phyloP scores from a whole-genome alignment of 2,797 vertebrate species.

The Enteromius radiatus region DNA sequence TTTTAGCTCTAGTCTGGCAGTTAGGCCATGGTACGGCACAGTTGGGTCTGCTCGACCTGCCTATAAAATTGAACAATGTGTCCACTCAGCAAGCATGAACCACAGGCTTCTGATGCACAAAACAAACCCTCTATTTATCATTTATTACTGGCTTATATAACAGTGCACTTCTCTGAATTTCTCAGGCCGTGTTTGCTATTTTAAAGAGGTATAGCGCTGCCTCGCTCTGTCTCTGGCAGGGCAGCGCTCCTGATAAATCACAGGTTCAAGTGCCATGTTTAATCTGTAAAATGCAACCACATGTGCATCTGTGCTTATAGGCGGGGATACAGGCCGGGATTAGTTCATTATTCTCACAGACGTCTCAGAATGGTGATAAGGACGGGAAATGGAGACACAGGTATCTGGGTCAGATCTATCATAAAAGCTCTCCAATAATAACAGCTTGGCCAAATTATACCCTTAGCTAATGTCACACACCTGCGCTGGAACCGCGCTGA shows the following conservation, averaged over 20 bases:
- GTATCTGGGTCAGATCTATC: constrained; percentile 48
- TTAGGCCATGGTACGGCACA: constrained; percentile 12
- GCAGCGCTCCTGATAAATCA: constrained; percentile 30
- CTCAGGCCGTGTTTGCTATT: constrained; percentile 37
- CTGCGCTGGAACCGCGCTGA: constrained; percentile 8
- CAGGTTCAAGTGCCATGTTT: constrained; percentile 37
- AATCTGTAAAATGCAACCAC: constrained; percentile 48
- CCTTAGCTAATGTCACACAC: constrained; percentile 40
- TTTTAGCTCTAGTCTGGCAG: constrained; percentile 28
- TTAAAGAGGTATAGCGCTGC: constrained; percentile 30
- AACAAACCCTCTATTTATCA: constrained; percentile 47
- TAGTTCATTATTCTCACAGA: constrained; percentile 39
- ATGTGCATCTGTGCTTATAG: constrained; percentile 37
- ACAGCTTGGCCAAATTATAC: constrained; percentile 45
- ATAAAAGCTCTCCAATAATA: constrained; percentile 37
- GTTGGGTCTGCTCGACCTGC: constrained; percentile 19
- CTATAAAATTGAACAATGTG: constrained; percentile 46
- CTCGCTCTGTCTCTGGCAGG: background rate
- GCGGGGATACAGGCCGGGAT: background rate
- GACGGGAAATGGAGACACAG: constrained; percentile 25
- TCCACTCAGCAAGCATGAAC: constrained; percentile 47
- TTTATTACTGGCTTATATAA: constrained; percentile 48
- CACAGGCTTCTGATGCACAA: constrained; percentile 43
- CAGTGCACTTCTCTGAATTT: constrained; percentile 37
- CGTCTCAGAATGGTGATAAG: constrained; percentile 52